Evolutionary conservation across 2,113 vertebrate species (phyloP), one percentile per base, ranked within the genome.

Genomic region (Istiophorus platypterus): DNA sequence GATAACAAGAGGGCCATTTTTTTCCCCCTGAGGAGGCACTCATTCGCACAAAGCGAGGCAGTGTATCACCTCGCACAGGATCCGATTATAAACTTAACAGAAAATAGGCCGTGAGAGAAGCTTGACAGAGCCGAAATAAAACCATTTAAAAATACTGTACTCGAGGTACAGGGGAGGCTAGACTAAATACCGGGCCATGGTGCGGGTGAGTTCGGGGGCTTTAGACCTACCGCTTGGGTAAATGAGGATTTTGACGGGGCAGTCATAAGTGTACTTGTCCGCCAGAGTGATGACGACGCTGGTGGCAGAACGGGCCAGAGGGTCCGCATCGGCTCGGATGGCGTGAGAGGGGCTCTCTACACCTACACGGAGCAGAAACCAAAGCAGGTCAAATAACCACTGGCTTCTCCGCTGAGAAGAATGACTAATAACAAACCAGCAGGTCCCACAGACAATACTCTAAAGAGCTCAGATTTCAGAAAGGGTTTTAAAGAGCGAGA

Each of bases 321-420:
- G 97, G 81, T 98, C 96, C 0, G 98, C 98, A 0, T 99, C 98
- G 0, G 98, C 98, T 24, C 97, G 96, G 86, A 99, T 97, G 88
- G 97, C 96, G 0, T 99, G 98, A 0, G 97, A 99, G 0, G 98
- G 98, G 85, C 98, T 99, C 88, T 99, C 98, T 0, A 99, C 98
- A 17, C 98, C 98, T 99, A 94, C 49, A 72, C 77, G 90, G 27
- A 86, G 31, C 59, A 51, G 78, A 31, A 70, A 27, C 27, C 77
- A 61, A 76, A 85, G 62, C 76, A 75, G 52, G 61, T 78, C 29
- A 41, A 72, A 78, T 72, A 82, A 77, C 59, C 81, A 81, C 42
- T 2, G 26, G 49, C 76, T 74, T 52, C 63, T 71, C 18, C 61
- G 39, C 45, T 54, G 63, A 68, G 18, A 4, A 59, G 17, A 73